A percentile compares a stretch with the other conserved stretches of the same genome.
These are phyloP conservation scores for Hippocampus barbouri DNA, from an alignment of 2,113 vertebrate species.

Conservation along the genomic window DNA sequence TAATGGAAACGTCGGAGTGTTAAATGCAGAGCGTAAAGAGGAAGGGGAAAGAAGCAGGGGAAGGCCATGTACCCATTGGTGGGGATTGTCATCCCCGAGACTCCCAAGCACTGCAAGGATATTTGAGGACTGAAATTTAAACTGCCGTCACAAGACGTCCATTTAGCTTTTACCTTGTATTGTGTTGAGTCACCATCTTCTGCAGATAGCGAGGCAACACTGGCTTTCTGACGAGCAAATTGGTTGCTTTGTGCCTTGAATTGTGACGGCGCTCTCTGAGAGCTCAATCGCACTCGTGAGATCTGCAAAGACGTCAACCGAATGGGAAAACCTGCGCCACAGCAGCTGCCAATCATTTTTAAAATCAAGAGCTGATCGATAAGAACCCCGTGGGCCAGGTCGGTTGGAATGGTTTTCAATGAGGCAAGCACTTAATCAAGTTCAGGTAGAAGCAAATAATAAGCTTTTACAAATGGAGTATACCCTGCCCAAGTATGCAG, in stretches of 20 bases:
- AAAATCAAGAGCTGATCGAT: constrained; percentile 43
- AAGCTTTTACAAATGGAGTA: constrained; percentile 6
- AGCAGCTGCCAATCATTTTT: constrained; percentile 5
- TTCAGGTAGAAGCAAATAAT: constrained; percentile 13
- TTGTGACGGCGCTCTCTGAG: constrained; percentile 26
- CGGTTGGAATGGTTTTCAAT: constrained; percentile 34
- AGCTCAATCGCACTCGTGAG: constrained; percentile 30
- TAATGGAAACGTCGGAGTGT: constrained; percentile 45
- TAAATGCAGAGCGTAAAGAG: constrained; percentile 51
- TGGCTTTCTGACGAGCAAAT: constrained; percentile 41
- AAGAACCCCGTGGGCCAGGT: constrained; percentile 20
- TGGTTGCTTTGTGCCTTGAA: constrained; percentile 44
- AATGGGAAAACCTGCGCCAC: constrained; percentile 20
- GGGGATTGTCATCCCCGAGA: constrained; percentile 31
- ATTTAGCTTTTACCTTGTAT: constrained; percentile 47
- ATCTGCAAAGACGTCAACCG: constrained; percentile 42
- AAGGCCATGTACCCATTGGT: constrained; percentile 17
- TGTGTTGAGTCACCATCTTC: constrained; percentile 21
- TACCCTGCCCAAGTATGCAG: background rate
- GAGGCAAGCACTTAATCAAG: constrained; percentile 53
- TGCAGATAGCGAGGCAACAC: constrained; percentile 8
- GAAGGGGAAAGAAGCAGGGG: constrained; percentile 22
- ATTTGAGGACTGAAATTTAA: constrained; percentile 58
- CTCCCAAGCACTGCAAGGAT: constrained; percentile 38
- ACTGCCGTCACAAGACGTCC: constrained; percentile 51